phyloP scores from a whole-genome alignment of 2,113 vertebrate genomes.

The Fulmarus glacialis region DNA sequence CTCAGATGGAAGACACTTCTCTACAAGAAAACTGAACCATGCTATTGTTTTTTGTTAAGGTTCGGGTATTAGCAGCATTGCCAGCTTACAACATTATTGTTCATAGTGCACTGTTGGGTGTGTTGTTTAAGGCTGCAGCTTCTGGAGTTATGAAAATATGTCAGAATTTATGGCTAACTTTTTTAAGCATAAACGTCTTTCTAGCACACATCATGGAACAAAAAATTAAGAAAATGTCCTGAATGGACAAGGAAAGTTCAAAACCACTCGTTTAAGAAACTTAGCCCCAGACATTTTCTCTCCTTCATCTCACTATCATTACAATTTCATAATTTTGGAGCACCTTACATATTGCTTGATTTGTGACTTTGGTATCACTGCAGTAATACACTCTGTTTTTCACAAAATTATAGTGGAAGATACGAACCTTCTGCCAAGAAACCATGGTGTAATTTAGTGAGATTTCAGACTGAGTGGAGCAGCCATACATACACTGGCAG shows the following conservation, averaged over 20 bases:
- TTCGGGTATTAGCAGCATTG: neutral
- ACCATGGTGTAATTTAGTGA: neutral
- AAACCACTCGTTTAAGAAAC: neutral
- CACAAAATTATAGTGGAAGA: neutral
- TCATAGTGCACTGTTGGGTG: neutral
- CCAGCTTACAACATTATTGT: neutral
- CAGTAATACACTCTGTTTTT: neutral
- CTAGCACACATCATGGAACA: fast-evolving
- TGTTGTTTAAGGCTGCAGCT: neutral
- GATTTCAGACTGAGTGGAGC: neutral
- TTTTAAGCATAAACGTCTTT: neutral
- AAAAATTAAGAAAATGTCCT: neutral
- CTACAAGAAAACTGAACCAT: slow-evolving; percentile 20
- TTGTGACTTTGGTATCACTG: neutral
- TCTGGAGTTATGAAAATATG: neutral
- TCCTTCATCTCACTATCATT: neutral
- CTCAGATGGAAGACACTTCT: slow-evolving; percentile 12
- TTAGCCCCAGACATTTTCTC: neutral
- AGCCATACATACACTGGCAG: neutral
- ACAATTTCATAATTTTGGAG: neutral
- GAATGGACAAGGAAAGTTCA: neutral
- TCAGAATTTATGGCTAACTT: neutral
- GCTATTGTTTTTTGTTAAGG: neutral
- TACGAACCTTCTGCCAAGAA: neutral
- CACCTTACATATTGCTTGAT: neutral